These are phyloP conservation scores for Chlamydotis undulata DNA, from an alignment of 2,113 vertebrate species.

Conservation along the genomic window DNA sequence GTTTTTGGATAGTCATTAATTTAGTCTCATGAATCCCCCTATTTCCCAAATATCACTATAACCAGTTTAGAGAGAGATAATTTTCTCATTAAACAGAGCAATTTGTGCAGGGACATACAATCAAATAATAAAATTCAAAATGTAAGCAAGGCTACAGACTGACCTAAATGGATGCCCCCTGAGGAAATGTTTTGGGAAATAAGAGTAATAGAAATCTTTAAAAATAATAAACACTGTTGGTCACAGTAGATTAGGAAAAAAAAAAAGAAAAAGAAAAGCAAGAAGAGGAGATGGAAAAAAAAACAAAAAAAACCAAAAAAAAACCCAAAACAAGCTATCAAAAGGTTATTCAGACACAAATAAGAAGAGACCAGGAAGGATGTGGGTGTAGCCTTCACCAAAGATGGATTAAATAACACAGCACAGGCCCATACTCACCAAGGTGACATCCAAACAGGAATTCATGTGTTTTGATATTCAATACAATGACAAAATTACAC, in stretches of 20 bases:
- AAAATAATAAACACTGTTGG: not conserved
- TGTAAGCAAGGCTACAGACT: not conserved
- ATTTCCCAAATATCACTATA: not conserved
- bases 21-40: not conserved
- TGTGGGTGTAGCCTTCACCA: not conserved
- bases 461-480: not conserved
- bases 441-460: not conserved
- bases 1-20: not conserved
- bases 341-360: not conserved
- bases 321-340: not conserved
- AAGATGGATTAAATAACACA: not conserved
- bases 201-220: not conserved
- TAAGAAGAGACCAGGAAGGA: not conserved
- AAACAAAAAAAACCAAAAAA: not conserved
- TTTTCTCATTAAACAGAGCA: not conserved
- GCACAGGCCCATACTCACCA: rapidly evolving
- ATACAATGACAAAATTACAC: not conserved
- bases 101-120: not conserved
- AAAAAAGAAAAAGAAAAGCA: not conserved
- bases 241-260: not conserved
- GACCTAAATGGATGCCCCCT: not conserved
- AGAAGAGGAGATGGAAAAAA: not conserved
- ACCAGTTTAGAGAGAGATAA: not conserved
- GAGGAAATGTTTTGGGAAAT: not conserved
- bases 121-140: slow-evolving; percentile 17